Percentiles rank a stretch among this genome's conserved stretches.
Evolutionary conservation across 2,797 vertebrate species (phyloP).

Genomic region (Dicrostonyx torquatus): DNA sequence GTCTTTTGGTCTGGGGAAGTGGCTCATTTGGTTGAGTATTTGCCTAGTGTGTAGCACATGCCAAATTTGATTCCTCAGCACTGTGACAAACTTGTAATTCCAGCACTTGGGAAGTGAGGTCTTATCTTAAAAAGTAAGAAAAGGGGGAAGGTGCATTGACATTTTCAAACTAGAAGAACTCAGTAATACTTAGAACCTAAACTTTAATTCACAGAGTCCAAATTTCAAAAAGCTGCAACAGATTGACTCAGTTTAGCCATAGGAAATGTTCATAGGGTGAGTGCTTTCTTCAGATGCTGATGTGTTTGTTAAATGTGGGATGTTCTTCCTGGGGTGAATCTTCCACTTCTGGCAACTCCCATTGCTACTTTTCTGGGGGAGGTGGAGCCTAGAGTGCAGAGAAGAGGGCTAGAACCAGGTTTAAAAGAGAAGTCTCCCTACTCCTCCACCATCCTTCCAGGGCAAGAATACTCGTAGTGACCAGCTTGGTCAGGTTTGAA

Average conservation of each 20-base stretch:
- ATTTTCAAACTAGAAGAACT: conserved; percentile 16
- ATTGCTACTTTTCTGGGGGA: conserved; percentile 42
- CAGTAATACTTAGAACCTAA: neutral
- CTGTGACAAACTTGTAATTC: neutral
- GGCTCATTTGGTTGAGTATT: neutral
- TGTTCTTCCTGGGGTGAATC: conserved; percentile 9
- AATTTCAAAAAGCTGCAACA: neutral
- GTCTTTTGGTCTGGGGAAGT: neutral
- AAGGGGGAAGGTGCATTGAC: neutral
- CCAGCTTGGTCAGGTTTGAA: conserved; percentile 68
- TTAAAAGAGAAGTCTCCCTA: conserved; percentile 44
- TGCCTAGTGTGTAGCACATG: neutral
- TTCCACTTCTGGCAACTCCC: neutral
- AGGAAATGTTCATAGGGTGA: conserved; percentile 9
- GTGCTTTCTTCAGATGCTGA: conserved; percentile 59
- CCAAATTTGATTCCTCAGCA: neutral
- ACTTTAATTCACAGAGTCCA: neutral
- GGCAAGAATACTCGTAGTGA: neutral
- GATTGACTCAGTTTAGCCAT: neutral
- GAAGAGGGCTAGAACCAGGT: conserved; percentile 62
- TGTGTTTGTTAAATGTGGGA: neutral
- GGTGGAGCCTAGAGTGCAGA: conserved; percentile 38
- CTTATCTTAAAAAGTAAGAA: neutral
- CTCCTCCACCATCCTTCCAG: neutral
- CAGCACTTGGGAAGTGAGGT: neutral